Evolutionary conservation across 2,797 vertebrate species (phyloP).

Genomic region (Chrosomus eos): DNA sequence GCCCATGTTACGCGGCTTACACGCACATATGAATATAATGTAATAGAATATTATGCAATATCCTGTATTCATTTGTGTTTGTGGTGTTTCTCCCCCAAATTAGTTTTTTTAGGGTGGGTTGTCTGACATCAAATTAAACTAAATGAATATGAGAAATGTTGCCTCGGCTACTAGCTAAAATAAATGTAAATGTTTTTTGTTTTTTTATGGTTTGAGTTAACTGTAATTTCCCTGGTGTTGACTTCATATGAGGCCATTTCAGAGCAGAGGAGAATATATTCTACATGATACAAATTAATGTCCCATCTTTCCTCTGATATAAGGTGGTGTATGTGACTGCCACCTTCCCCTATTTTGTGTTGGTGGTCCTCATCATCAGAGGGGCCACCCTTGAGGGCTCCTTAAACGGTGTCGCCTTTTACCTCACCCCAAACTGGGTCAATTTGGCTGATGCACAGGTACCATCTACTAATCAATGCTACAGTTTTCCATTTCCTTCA

Average conservation of each 20-base stretch:
- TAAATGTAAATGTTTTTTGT: neutral
- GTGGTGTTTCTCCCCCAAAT: too few relatives aligned
- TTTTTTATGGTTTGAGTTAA: neutral
- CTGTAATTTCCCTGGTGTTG: neutral
- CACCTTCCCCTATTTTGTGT: conserved; percentile 84
- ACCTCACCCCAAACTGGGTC: conserved; percentile 83
- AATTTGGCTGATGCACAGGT: conserved; percentile 82
- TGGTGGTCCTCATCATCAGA: conserved; percentile 82
- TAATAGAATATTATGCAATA: too few relatives aligned
- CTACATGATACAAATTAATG: neutral
- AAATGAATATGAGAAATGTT: neutral
- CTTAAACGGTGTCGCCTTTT: conserved; percentile 81
- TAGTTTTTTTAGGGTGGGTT: too few relatives aligned
- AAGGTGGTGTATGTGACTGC: conserved; percentile 86
- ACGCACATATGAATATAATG: too few relatives aligned
- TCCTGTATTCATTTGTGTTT: too few relatives aligned
- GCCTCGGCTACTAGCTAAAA: neutral
- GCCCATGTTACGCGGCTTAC: too few relatives aligned
- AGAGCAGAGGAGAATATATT: neutral
- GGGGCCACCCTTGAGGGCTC: conserved; percentile 85
- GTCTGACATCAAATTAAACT: neutral
- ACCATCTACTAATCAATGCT: conserved; percentile 4
- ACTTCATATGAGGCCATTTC: neutral
- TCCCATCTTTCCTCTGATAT: conserved; percentile 34
- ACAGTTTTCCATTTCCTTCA: neutral